Conservation (phyloP, 2,888 invertebrate genomes). For the Drosophila dives region DNA sequence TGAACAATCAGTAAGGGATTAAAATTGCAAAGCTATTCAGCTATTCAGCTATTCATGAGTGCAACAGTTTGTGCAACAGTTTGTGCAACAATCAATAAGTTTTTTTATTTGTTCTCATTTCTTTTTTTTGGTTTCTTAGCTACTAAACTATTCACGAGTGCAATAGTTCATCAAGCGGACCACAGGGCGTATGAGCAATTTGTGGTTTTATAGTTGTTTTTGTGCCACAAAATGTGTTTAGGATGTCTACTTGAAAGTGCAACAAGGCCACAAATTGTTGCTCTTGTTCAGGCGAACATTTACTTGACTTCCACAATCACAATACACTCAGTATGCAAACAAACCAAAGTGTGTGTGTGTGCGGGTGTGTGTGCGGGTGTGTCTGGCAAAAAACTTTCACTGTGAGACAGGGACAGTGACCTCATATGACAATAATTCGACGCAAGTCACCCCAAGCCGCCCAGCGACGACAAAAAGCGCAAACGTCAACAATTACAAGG, state of each 20-base stretch:
- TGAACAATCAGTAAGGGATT: slow-evolving; percentile 14
- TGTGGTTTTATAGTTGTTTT: slow-evolving; percentile 20
- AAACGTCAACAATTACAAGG: slow-evolving; percentile 78
- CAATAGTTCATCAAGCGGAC: slow-evolving; percentile 9
- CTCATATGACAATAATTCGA: slow-evolving; percentile 80
- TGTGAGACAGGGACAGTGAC: slow-evolving; percentile 74
- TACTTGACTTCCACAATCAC: slow-evolving; percentile 63
- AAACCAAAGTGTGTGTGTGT: slow-evolving; percentile 12
- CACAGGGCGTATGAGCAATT: slow-evolving; percentile 49
- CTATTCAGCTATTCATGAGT: background rate
- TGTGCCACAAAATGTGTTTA: slow-evolving; percentile 40
- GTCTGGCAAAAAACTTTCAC: slow-evolving; percentile 68
- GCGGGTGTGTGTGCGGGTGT: slow-evolving; percentile 10
- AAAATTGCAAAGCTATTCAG: background rate
- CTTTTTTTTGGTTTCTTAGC: slow-evolving; percentile 11
- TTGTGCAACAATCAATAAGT: slow-evolving; percentile 22
- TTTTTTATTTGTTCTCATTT: background rate
- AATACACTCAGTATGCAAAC: slow-evolving; percentile 40
- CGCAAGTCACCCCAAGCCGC: slow-evolving; percentile 37
- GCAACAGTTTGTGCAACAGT: background rate
- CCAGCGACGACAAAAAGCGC: slow-evolving; percentile 59
- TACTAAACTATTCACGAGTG: slow-evolving; percentile 23
- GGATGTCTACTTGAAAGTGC: slow-evolving; percentile 34
- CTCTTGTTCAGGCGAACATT: slow-evolving; percentile 54
- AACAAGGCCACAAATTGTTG: slow-evolving; percentile 49